Evolutionary conservation across 2,113 vertebrate genomes (phyloP), one percentile per base, ranked within the genome.

Genomic region (Trichechus manatus): DNA sequence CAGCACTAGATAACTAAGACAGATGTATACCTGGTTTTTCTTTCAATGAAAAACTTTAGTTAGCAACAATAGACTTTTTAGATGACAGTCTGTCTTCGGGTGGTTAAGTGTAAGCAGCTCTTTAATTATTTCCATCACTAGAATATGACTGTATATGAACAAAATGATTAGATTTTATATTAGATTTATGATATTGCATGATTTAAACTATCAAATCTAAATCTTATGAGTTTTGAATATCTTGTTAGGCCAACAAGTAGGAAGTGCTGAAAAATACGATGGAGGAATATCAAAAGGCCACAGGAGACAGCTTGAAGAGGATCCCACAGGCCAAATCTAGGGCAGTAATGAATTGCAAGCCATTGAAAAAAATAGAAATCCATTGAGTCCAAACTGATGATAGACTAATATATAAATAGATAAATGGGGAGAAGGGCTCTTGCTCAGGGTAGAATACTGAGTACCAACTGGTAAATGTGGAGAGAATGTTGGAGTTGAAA

Each of bases 111-210:
- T 15, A 53, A 29, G 42, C 47, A 91, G 36, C 13, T 84, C 33
- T 79, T 68, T 63, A 75, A 81, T 29, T 74, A 84, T 31, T 50
- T 63, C 61, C 27, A 85, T 31, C 33, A 68, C n/a, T 94, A 75
- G 44, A 81, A 50, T 31, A 56, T 56, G 22, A 47, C 74, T 77
- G 15, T 22, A 31, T 22, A 70, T 33, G 63, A 92, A 79, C 23
- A 90, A 68, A 89, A 74, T 59, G 75, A 82, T 56, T 36, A 15
- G 15, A 22, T 88, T 95, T 91, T 47, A 74, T 77, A 79, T 59
- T 89, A 39, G 13, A 87, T 7, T 64, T 93, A 75, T 13, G 31
- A 59, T 22, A 68, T n/a, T 25, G 50, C 33, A 13, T 44, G 36
- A 42, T 87, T 83, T 27, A 17, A 17, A 33, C 22, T 9, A 86